A percentile compares a stretch with the other conserved stretches of the same genome.
phyloP scores from a whole-genome alignment of 2,113 vertebrate genomes.

The Brachypteracias leptosomus region DNA sequence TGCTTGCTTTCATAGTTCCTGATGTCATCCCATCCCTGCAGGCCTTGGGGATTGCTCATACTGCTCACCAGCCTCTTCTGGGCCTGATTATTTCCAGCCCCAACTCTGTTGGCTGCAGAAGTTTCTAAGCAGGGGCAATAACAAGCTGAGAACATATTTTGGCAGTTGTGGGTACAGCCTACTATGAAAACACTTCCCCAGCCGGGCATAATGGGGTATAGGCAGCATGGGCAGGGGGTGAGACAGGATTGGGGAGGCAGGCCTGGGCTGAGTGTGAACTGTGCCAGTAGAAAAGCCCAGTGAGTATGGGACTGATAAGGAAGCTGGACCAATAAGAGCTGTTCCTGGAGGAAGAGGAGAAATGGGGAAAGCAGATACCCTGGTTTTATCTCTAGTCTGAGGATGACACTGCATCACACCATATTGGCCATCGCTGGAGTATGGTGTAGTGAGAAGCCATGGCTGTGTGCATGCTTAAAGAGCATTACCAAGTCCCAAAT shows the following conservation, averaged over 20 bases:
- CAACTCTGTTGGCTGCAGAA: neutral
- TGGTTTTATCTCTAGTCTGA: neutral
- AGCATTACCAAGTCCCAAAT: neutral
- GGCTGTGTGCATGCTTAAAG: neutral
- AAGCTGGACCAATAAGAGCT: neutral
- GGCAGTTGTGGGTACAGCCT: neutral
- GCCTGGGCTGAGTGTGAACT: neutral
- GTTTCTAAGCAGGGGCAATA: neutral
- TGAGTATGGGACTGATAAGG: neutral
- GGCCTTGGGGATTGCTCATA: neutral
- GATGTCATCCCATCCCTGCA: neutral
- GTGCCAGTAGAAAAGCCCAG: neutral
- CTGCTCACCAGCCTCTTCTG: neutral
- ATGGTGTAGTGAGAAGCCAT: neutral
- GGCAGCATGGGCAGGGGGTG: neutral
- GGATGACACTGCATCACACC: neutral
- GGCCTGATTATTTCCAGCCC: neutral
- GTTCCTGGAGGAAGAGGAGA: neutral
- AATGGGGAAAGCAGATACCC: neutral
- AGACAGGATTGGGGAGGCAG: neutral
- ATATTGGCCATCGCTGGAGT: rapidly evolving
- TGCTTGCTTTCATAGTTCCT: neutral
- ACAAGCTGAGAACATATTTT: neutral
- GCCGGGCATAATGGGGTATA: rapidly evolving
- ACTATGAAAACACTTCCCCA: neutral